These are phyloP conservation scores for Kobus ellipsiprymnus DNA, from an alignment of 2,113 vertebrate genomes.

Conservation along the genomic window DNA sequence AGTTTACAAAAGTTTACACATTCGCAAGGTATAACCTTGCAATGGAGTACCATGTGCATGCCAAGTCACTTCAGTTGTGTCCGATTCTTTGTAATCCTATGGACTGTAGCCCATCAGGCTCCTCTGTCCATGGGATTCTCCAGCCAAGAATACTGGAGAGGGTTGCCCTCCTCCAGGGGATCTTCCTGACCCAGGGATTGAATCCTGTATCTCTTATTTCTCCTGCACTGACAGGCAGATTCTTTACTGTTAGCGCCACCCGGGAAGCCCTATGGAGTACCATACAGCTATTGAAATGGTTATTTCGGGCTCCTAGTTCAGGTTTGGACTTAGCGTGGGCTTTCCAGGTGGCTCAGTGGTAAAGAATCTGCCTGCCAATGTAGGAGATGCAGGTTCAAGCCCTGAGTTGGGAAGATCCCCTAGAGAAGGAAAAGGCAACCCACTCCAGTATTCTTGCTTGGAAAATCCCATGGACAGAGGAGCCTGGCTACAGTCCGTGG, in stretches of 20 bases:
- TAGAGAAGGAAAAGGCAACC: not conserved
- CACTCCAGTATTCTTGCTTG: not conserved
- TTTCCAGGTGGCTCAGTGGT: not conserved
- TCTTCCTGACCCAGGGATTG: not conserved
- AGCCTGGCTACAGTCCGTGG: not conserved
- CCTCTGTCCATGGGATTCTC: not conserved
- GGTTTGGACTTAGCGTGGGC: not conserved
- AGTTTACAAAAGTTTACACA: not conserved
- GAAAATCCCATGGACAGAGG: not conserved
- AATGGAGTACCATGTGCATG: not conserved
- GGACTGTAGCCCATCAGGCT: not conserved
- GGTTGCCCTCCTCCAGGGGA: not conserved
- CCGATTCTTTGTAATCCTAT: not conserved
- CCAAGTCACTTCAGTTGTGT: not conserved
- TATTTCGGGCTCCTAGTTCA: not conserved
- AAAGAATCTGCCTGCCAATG: no score
- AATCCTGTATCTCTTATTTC: not conserved
- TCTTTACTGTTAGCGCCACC: not conserved
- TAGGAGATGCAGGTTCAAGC: no score
- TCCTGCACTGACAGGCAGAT: not conserved
- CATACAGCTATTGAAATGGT: not conserved
- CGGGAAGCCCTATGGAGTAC: not conserved
- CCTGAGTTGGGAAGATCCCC: no score
- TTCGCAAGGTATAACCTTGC: not conserved
- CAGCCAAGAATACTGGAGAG: not conserved